Percentiles rank a stretch among this genome's conserved stretches.
These are phyloP conservation scores for Ennomos quercinarius DNA, from an alignment of 2,888 invertebrate species.

Conservation along the genomic window DNA sequence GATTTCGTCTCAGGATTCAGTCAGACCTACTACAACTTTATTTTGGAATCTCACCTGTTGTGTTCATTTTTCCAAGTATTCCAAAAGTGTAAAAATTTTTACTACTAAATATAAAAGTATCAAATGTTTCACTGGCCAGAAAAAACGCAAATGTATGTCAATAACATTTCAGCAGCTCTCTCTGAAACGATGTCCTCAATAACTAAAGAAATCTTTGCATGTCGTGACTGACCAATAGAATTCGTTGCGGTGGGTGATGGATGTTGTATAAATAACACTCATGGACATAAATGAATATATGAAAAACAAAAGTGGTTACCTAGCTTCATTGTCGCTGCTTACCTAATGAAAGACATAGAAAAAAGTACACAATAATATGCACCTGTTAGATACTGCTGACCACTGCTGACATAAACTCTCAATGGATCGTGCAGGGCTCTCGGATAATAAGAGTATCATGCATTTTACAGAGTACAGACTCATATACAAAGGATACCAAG, in stretches of 20 bases:
- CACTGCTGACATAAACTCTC: no score
- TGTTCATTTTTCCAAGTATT: no score
- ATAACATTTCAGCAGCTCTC: constrained; percentile 47
- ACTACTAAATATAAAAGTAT: constrained; percentile 1
- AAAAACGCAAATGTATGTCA: constrained; percentile 48
- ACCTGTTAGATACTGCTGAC: no score
- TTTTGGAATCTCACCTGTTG: neutral
- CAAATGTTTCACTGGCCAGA: constrained; percentile 9
- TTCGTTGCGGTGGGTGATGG: constrained; percentile 14
- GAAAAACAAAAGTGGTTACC: no score
- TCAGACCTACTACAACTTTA: no score
- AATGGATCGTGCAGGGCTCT: no score
- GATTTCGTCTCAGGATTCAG: neutral
- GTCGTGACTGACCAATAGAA: constrained; percentile 44
- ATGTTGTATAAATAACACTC: constrained; percentile 24
- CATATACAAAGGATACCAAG: constrained; percentile 5
- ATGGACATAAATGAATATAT: constrained; percentile 19
- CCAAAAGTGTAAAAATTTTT: neutral
- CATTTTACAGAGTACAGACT: neutral
- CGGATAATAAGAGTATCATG: no score
- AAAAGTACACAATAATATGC: no score
- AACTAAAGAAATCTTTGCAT: constrained; percentile 37
- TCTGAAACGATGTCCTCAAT: constrained; percentile 43
- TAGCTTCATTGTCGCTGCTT: no score
- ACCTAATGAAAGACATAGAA: no score